Conservation (phyloP, 2,888 invertebrate species). For the Drosophila greeni region DNA sequence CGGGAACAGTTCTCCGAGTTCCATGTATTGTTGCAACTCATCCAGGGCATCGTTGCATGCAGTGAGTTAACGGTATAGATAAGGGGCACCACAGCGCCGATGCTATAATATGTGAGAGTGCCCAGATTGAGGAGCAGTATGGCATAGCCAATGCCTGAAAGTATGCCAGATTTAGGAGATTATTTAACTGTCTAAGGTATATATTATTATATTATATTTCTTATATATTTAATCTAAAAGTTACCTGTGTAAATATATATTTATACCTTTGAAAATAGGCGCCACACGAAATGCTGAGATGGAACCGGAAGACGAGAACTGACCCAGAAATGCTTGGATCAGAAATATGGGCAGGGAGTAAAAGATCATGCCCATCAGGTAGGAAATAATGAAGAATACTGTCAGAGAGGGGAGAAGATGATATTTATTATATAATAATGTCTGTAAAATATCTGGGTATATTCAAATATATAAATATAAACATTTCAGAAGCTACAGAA, state of each 20-base stretch:
- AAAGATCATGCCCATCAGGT: slow-evolving; percentile 68
- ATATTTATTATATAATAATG: neutral
- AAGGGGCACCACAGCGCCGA: slow-evolving; percentile 90
- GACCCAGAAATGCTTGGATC: slow-evolving; percentile 91
- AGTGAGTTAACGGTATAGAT: slow-evolving; percentile 88
- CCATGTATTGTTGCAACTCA: slow-evolving; percentile 88
- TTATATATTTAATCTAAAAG: neutral
- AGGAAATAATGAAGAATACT: slow-evolving; percentile 72
- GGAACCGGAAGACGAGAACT: slow-evolving; percentile 89
- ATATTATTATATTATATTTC: neutral
- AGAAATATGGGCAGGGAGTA: slow-evolving; percentile 88
- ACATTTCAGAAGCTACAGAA: neutral
- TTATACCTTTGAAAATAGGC: slow-evolving; percentile 91
- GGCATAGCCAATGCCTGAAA: slow-evolving; percentile 82
- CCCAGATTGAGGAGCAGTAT: slow-evolving; percentile 89
- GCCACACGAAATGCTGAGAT: slow-evolving; percentile 89
- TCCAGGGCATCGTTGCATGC: slow-evolving; percentile 86
- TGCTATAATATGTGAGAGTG: slow-evolving; percentile 89
- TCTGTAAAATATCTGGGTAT: too few species aligned
- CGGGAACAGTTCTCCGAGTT: slow-evolving; percentile 82
- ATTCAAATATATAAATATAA: too few species aligned
- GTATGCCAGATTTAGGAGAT: neutral
- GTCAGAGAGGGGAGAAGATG: slow-evolving; percentile 8
- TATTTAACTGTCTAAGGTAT: too few species aligned
- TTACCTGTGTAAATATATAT: slow-evolving; percentile 70